A percentile compares a stretch with the other conserved stretches of the same genome.
phyloP scores from a whole-genome alignment of 2,888 invertebrate genomes.

The Hyalella azteca region DNA sequence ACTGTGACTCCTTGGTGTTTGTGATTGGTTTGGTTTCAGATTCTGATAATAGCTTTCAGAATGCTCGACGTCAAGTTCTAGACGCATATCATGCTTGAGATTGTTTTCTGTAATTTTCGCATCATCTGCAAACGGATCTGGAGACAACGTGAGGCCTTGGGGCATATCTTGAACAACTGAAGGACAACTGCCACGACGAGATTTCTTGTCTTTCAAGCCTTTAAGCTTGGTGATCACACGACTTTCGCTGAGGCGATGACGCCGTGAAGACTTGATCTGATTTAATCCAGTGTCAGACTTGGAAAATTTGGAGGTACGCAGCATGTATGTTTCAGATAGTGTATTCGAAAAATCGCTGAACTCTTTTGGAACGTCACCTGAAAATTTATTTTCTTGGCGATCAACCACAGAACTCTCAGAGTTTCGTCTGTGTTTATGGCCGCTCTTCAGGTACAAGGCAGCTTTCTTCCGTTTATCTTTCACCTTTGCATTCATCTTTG shows the following conservation, averaged over 20 bases:
- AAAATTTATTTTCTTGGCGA: not conserved
- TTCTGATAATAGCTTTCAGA: not conserved
- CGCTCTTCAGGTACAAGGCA: not conserved
- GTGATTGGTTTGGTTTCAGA: not conserved
- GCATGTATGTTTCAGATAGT: not conserved
- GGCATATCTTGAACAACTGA: not conserved
- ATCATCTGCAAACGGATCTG: not conserved
- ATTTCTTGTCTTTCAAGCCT: not conserved
- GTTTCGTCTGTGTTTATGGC: not conserved
- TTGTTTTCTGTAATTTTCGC: not conserved
- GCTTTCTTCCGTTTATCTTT: not conserved
- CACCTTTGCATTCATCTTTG: constrained; percentile 1
- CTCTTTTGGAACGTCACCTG: not conserved
- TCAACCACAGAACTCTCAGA: not conserved
- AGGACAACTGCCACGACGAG: not conserved
- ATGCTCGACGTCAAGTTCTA: not conserved
- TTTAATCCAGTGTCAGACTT: constrained; percentile 5
- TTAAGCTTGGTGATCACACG: constrained; percentile 3
- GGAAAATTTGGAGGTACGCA: not conserved
- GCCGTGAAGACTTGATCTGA: not conserved
- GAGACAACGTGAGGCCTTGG: not conserved
- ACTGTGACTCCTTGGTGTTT: not conserved
- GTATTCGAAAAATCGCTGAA: not conserved
- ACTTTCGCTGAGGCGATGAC: not conserved
- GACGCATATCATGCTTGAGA: not conserved